These are phyloP conservation scores for Baryphthengus martii DNA, from an alignment of 2,113 vertebrate genomes.

Conservation along the genomic window DNA sequence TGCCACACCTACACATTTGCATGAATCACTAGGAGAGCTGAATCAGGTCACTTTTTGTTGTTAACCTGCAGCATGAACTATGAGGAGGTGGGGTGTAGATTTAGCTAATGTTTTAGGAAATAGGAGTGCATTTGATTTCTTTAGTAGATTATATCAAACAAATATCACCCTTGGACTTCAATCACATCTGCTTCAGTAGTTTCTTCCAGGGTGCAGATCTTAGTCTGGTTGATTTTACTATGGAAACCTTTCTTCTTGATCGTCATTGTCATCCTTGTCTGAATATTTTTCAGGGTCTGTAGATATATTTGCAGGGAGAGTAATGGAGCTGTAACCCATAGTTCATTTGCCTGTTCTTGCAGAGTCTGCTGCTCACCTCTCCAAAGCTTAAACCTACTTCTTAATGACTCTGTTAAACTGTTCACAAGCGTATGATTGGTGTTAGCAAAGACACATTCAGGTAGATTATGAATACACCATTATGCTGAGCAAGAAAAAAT, in stretches of 20 bases:
- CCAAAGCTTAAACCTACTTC: background rate
- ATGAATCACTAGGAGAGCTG: background rate
- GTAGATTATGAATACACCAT: conserved; percentile 17
- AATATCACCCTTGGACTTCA: background rate
- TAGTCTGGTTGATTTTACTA: background rate
- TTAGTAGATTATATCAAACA: background rate
- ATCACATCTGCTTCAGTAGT: background rate
- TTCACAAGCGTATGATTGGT: background rate
- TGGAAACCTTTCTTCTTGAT: background rate
- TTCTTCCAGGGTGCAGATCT: background rate
- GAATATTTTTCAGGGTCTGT: background rate
- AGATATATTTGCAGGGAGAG: background rate
- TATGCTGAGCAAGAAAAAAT: conserved; percentile 35
- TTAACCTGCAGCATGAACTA: background rate
- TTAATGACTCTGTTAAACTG: background rate
- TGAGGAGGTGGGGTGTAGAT: background rate
- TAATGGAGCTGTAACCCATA: background rate
- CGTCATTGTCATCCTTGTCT: background rate
- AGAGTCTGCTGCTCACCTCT: background rate
- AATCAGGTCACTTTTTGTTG: background rate
- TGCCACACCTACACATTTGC: background rate
- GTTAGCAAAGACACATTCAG: background rate
- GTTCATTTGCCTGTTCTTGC: background rate
- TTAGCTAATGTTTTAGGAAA: background rate
- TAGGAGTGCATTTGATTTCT: background rate